These are phyloP conservation scores for Microchirus variegatus DNA, from an alignment of 2,797 vertebrate genomes.

Conservation along the genomic window DNA sequence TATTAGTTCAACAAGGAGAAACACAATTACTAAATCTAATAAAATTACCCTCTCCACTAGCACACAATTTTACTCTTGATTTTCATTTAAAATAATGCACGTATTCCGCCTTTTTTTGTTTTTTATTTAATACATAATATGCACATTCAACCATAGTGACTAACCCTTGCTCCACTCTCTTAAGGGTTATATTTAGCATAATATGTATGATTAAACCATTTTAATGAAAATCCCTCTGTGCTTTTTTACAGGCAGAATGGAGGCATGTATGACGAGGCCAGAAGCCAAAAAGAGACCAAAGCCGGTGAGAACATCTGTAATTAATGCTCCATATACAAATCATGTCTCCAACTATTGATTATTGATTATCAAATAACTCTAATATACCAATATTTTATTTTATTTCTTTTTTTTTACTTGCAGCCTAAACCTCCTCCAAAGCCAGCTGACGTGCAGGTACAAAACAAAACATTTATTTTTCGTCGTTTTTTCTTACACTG, in stretches of 20 bases:
- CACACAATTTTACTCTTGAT: no score
- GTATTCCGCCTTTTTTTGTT: no score
- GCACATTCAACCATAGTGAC: no score
- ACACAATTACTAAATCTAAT: no score
- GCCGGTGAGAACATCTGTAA: slow-evolving; percentile 47
- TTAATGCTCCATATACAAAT: neutral
- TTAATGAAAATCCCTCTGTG: neutral
- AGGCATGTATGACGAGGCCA: slow-evolving; percentile 61
- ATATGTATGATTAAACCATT: neutral
- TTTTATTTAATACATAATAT: no score
- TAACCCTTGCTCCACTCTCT: no score
- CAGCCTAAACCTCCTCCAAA: slow-evolving; percentile 56
- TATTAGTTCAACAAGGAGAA: no score
- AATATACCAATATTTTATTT: neutral
- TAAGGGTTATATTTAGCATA: no score
- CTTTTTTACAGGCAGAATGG: slow-evolving; percentile 60
- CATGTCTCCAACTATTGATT: neutral
- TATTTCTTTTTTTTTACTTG: slow-evolving; percentile 1
- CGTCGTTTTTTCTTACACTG: no score
- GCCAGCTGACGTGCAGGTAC: slow-evolving; percentile 43
- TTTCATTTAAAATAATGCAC: no score
- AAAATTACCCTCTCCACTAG: no score
- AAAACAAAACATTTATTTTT: neutral
- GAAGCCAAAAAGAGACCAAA: slow-evolving; percentile 61
- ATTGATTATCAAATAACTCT: neutral